Percentiles rank a stretch among this genome's conserved stretches.
These are phyloP conservation scores for Tinamus major DNA, from an alignment of 2,797 vertebrate species.

Conservation along the genomic window DNA sequence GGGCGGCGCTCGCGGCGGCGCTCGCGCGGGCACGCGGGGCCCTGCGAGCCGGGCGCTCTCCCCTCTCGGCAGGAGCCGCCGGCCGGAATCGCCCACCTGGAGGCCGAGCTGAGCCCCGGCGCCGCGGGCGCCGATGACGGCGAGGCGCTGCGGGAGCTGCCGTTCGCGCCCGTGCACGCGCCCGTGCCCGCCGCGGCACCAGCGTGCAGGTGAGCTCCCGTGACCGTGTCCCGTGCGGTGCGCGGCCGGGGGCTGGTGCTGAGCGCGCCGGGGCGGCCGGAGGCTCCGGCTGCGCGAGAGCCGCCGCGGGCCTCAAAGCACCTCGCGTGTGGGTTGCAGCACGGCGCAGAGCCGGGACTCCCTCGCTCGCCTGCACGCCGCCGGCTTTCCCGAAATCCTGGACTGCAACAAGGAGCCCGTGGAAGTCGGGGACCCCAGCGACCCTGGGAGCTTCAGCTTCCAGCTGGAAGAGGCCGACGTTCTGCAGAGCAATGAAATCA, in stretches of 20 bases:
- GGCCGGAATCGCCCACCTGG: conserved; percentile 86
- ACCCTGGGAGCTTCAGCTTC: conserved; percentile 80
- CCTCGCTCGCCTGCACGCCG: conserved; percentile 82
- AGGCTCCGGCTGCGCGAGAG: too few species aligned
- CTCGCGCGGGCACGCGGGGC: too few species aligned
- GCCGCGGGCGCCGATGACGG: background rate
- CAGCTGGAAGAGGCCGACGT: conserved; percentile 87
- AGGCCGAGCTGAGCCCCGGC: conserved; percentile 78
- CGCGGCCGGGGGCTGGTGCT: too few species aligned
- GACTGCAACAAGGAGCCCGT: conserved; percentile 83
- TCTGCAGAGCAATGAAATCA: conserved; percentile 88
- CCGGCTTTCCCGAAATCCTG: conserved; percentile 87
- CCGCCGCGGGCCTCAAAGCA: background rate
- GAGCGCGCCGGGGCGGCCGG: background rate
- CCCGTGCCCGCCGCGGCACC: conserved; percentile 86
- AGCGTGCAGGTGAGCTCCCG: conserved; percentile 84
- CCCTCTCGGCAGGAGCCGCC: background rate
- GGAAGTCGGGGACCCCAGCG: conserved; percentile 81
- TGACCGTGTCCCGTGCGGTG: background rate
- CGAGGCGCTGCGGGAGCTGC: conserved; percentile 85
- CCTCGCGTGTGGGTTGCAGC: conserved; percentile 72
- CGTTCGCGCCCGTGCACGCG: conserved; percentile 88
- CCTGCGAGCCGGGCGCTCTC: background rate
- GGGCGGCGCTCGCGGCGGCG: too few species aligned
- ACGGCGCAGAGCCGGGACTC: conserved; percentile 84